phyloP scores from a whole-genome alignment of 2,113 vertebrate genomes.

The Osmerus eperlanus region DNA sequence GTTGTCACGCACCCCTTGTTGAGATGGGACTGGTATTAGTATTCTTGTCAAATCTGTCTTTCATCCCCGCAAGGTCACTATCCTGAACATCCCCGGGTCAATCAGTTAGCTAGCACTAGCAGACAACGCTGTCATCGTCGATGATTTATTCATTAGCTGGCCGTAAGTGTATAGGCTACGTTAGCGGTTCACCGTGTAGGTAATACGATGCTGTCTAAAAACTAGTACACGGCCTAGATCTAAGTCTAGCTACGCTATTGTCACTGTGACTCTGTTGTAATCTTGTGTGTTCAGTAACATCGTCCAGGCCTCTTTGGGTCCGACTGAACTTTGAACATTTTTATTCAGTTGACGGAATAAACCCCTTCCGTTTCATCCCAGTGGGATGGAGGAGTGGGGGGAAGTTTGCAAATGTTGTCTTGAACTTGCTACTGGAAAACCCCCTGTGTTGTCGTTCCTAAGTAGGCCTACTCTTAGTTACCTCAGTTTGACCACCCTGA shows the following conservation, averaged over 20 bases:
- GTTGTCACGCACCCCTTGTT: slow-evolving; percentile 26
- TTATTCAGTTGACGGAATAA: no score
- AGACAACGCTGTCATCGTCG: slow-evolving; percentile 26
- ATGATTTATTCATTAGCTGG: slow-evolving; percentile 53
- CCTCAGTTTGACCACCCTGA: slow-evolving; percentile 42
- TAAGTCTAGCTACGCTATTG: slow-evolving; percentile 31
- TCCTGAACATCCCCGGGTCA: no score
- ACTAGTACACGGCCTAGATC: slow-evolving; percentile 24
- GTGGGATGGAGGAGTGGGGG: no score
- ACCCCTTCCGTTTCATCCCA: no score
- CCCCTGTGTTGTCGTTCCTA: neutral
- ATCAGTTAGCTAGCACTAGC: slow-evolving; percentile 1
- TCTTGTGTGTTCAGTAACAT: slow-evolving; percentile 10
- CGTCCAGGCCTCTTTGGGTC: no score
- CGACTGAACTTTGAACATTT: no score
- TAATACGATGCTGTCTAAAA: slow-evolving; percentile 34
- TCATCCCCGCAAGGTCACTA: slow-evolving; percentile 11
- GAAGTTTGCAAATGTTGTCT: no score
- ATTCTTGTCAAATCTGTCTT: slow-evolving; percentile 31
- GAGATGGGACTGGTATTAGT: slow-evolving; percentile 38
- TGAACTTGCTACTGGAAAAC: no score
- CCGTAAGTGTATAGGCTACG: slow-evolving; percentile 47
- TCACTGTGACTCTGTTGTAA: slow-evolving; percentile 39
- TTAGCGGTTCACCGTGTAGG: slow-evolving; percentile 29
- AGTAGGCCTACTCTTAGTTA: slow-evolving; percentile 16